Base-by-base conservation (phyloP, 2,113 vertebrate genomes). In the Sclerurus mexicanus region DNA sequence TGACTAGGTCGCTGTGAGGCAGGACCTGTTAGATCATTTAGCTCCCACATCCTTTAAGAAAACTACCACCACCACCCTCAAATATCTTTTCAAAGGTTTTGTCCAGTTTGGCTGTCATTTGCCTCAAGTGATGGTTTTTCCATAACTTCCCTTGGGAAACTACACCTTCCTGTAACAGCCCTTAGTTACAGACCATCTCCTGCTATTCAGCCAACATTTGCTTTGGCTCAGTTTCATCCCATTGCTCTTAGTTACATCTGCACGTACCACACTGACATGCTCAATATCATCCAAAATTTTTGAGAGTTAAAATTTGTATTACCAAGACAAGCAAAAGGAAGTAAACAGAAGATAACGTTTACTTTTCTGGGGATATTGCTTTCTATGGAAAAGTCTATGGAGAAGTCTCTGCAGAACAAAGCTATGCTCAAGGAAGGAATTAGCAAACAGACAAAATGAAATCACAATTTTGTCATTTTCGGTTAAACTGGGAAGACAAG, bases 191-290 rank as follows among this genome's bases (percentile, higher is more conserved):
- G 60, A 60, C 27, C 67, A 66, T 21, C 76, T 84, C 83, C 69
- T 86, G 85, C 85, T 69, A 31, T 17, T 39, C 90, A 72, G 85
- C 59, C 93, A 96, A 33, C 66, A 53, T 84, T 92, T 87, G 60
- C 86, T 83, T 93, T 96, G 92, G 88, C 88, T 94, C 88, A 52
- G 35, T 64, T 86, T 96, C 72, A 44, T 83, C 84, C 58, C 76
- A 89, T 30, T 87, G 75, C 90, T 92, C 95, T 76, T 63, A 69
- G 81, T 77, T 94, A 37, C 53, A 93, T 78, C 85, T 72, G 77
- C 88, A 87, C 0, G 12, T 78, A 78, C 79, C 68, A 81, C 3
- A 4, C 10, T 72, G 80, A 89, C 60, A 81, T 64, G 14, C 58
- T 90, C 79, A 90, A 81, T 53, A 56, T 33, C 33, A 64, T 46